Evolutionary conservation across 2,888 invertebrate species (phyloP), one percentile per base, ranked within the genome.

Genomic region (Parnassius orleans): DNA sequence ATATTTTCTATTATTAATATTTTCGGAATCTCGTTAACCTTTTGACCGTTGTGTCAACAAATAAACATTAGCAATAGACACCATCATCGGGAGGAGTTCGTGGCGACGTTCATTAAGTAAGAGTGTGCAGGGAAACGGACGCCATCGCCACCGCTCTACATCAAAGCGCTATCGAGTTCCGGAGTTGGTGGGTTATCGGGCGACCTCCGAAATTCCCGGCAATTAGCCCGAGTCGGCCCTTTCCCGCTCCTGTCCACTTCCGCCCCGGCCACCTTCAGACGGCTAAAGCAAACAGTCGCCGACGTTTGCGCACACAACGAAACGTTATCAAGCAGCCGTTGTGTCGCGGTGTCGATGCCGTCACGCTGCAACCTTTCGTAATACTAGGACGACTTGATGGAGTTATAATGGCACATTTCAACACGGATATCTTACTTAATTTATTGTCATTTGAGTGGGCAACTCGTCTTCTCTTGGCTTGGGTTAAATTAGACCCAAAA

Each of bases 141-240:
- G 85, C 80, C 78, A 80, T 74, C 82, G 83, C 81, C 78, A 80
- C 74, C 82, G 83, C 81, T 73, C 76, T 78, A 86, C 89, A 86
- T 87, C 87, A 87, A 88, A 89, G 87, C 80, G 77, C 83, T 86
- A 87, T 89, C 90, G 83, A 80, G 82, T 87, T 90, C 90, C 90
- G 89, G 87, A 76, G 84, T 73, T 74, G 81, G 79, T 79, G 86
- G 84, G 87, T 88, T 89, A 90, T 90, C 89, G 82, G 80, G 81
- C 84, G 88, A 85, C 87, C 89, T 85, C 86, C 88, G 83, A 87
- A 89, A 89, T 79, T 85, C 85, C 86, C 81, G 82, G 83, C 88
- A 89, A 88, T 87, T 88, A 79, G 76, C 76, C 76, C 75, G 77
- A 77, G 79, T 73, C 76, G 75, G 78, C 72, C 78, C 76, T 76